Base-by-base conservation (phyloP, 2,888 invertebrate genomes). In the Cheilosia vernalis region DNA sequence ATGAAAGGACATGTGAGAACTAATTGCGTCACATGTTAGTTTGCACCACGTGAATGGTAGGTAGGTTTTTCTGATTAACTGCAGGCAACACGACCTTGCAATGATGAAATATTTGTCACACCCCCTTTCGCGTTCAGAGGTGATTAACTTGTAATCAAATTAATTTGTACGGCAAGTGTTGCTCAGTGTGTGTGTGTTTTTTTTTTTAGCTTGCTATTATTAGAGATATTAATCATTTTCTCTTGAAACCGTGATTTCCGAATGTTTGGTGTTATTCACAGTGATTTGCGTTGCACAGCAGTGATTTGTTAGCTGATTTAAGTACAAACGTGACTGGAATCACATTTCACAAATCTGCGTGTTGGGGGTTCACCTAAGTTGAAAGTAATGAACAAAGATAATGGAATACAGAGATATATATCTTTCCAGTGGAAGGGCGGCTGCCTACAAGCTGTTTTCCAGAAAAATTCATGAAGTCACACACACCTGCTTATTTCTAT, bases 271-370 rank as follows among this genome's bases (percentile, higher is more conserved):
- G n/a, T n/a, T 37, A 37, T 49, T 40, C 37, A 17, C 37, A 4
- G 33, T 4, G 5, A 21, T 33, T 64, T 24, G 17, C 10, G 30
- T 64, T 24, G 40, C 10, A 42, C 19, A 44, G 13, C 10, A 42
- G 21, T 17, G 21, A 56, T 56, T 69, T 21, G 21, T 30, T 56
- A 56, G 47, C 30, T 69, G 19, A 24, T 37, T 27, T 33, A 5
- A 27, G 15, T 17, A 67, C 19, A 17, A 15, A 53, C 9, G 15
- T 17, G 24, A 27, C 19, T 53, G 4, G 4, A 6, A 40, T 13
- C 40, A 2, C 44, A 15, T 5, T 51, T 5, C 21, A 21, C 13
- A 27, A 21, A 27, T 6, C 6, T 10, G 4, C 5, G 15, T 21
- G n/a, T 9, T 30, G 30, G 42, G n/a, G 44, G 2, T 44, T n/a